Evolutionary conservation across 2,113 vertebrate species (phyloP).

Genomic region (Heloderma charlesbogerti): DNA sequence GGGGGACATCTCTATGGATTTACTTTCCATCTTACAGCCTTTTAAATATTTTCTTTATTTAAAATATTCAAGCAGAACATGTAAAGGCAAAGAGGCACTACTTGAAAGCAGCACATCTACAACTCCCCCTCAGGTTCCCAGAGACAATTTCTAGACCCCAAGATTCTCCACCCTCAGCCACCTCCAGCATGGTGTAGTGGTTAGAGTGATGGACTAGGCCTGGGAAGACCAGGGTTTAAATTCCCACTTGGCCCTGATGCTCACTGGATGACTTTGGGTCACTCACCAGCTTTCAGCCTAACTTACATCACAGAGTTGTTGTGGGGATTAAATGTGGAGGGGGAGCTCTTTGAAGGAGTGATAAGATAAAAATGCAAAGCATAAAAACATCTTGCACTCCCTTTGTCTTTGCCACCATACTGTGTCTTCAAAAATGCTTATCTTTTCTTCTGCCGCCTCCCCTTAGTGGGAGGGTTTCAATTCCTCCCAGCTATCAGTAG

Average conservation of each 20-base stretch:
- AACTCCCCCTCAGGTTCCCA: background rate
- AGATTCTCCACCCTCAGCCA: too few relatives aligned
- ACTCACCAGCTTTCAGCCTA: background rate
- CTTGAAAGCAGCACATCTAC: background rate
- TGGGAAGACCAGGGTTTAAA: background rate
- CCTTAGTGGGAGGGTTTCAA: too few relatives aligned
- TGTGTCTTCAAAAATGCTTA: too few relatives aligned
- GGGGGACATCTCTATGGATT: background rate
- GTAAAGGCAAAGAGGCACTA: background rate
- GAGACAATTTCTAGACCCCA: background rate
- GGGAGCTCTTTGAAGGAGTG: too few relatives aligned
- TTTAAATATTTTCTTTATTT: background rate
- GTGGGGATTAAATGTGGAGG: background rate
- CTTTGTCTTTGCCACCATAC: too few relatives aligned
- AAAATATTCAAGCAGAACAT: background rate
- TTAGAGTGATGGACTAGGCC: background rate
- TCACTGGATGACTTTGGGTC: background rate
- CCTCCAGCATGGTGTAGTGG: background rate
- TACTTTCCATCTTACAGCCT: background rate
- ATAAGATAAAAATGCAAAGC: too few relatives aligned
- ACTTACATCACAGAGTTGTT: background rate
- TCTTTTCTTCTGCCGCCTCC: too few relatives aligned
- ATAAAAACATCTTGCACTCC: too few relatives aligned
- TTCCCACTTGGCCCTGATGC: background rate
- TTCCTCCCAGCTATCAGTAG: too few relatives aligned